These are phyloP conservation scores for Grapholita molesta DNA, from an alignment of 1,140 invertebrate genomes.

Conservation along the genomic window DNA sequence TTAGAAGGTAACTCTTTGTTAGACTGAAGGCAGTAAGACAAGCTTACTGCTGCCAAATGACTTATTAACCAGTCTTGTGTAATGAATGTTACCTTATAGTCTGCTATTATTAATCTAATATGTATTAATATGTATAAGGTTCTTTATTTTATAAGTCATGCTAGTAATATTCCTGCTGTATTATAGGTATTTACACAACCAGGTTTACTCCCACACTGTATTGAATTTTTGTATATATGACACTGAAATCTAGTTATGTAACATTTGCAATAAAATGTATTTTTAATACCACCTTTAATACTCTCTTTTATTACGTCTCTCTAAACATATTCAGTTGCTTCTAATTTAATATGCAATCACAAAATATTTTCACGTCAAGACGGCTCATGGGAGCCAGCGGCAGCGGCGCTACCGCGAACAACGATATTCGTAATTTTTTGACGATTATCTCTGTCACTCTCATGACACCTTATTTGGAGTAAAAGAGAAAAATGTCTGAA, in stretches of 20 bases:
- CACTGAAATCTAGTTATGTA: conserved; percentile 70
- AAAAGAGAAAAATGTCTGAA: no score
- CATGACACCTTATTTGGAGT: no score
- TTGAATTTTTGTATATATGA: conserved; percentile 75
- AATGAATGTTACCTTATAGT: conserved; percentile 26
- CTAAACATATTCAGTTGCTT: background rate
- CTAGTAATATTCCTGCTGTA: conserved; percentile 34
- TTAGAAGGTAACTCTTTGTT: conserved; percentile 25
- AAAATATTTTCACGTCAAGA: no score
- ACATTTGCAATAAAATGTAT: conserved; percentile 76
- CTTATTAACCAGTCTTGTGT: conserved; percentile 28
- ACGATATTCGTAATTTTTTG: no score
- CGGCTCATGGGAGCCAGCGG: no score
- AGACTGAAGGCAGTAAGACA: conserved; percentile 31
- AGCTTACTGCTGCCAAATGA: conserved; percentile 42
- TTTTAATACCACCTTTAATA: conserved; percentile 71
- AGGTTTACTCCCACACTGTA: conserved; percentile 50
- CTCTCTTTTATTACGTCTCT: conserved; percentile 30
- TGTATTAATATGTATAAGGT: no score
- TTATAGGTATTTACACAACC: conserved; percentile 47
- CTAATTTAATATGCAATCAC: no score
- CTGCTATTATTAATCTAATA: conserved; percentile 17
- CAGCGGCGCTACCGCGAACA: no score
- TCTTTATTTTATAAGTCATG: conserved; percentile 20
- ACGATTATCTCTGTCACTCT: no score